Conservation (phyloP, 2,797 vertebrate genomes). For the Pseudomugil gertrudae region DNA sequence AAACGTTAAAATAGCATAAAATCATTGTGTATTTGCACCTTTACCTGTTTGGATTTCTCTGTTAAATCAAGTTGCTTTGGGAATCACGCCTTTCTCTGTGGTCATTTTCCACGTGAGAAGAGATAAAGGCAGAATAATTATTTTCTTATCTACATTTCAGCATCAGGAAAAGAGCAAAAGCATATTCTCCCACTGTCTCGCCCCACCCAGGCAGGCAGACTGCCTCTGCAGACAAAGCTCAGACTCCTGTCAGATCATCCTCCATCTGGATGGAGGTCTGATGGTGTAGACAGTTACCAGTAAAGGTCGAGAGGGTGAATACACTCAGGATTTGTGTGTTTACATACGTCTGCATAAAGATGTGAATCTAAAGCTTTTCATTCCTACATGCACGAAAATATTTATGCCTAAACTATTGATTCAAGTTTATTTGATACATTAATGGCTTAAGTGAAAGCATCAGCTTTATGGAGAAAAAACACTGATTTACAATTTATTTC, state of each 20-base stretch:
- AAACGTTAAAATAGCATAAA: not conserved
- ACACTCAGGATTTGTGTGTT: conserved; percentile 3
- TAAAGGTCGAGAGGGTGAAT: conserved; percentile 28
- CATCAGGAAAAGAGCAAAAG: conserved; percentile 4
- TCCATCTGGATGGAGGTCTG: conserved; percentile 38
- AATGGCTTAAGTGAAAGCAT: not conserved
- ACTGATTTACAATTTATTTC: not conserved
- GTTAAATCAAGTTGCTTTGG: not conserved
- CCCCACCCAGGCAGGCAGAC: conserved; percentile 27
- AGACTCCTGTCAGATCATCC: conserved; percentile 65
- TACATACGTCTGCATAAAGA: not conserved
- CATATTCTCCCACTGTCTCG: conserved; percentile 2
- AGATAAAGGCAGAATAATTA: not conserved
- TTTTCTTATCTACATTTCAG: not conserved
- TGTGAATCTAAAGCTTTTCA: not conserved
- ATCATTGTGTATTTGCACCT: not conserved
- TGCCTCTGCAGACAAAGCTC: conserved; percentile 55
- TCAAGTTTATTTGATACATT: not conserved
- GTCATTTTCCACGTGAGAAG: not conserved
- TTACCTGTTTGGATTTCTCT: rapidly evolving
- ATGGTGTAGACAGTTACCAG: conserved; percentile 16
- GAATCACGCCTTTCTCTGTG: not conserved
- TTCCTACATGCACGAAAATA: not conserved
- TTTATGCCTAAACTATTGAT: too few species aligned
- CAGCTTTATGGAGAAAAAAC: too few species aligned